A percentile compares a stretch with the other conserved stretches of the same genome.
These are phyloP conservation scores for Strigamia transsilvanica DNA, from an alignment of 2,888 invertebrate genomes.

Conservation along the genomic window DNA sequence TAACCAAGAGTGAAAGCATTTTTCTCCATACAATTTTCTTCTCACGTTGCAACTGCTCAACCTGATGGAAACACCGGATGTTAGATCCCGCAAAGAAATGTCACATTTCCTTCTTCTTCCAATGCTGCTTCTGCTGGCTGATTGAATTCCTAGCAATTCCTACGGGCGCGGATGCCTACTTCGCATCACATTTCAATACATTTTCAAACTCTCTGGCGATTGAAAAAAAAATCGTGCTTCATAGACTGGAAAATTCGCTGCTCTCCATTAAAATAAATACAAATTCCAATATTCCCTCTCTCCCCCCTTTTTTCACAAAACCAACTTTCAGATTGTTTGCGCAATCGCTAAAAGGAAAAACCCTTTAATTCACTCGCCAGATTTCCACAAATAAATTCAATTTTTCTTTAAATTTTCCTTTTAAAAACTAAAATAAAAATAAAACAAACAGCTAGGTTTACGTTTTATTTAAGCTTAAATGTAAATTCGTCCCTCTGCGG, in stretches of 20 bases:
- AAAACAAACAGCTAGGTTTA: not conserved
- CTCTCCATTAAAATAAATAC: not conserved
- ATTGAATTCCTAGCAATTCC: slow-evolving; percentile 46
- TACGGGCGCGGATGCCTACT: slow-evolving; percentile 10
- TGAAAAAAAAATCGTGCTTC: slow-evolving; percentile 4
- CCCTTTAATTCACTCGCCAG: not conserved
- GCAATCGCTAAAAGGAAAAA: not conserved
- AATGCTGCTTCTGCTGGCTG: slow-evolving; percentile 31
- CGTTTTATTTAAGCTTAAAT: not conserved
- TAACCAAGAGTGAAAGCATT: slow-evolving; percentile 6
- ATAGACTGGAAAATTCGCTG: slow-evolving; percentile 3
- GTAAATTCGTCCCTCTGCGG: slow-evolving; percentile 21
- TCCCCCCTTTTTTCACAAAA: not conserved
- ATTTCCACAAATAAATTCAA: not conserved
- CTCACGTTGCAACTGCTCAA: slow-evolving; percentile 14
- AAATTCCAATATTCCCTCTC: not conserved
- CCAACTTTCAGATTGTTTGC: not conserved
- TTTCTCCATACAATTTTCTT: slow-evolving; percentile 26
- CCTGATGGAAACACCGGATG: slow-evolving; percentile 46
- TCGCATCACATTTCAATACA: slow-evolving; percentile 22
- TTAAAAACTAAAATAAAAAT: not conserved
- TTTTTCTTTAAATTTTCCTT: too few species aligned
- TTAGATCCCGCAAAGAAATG: slow-evolving; percentile 43
- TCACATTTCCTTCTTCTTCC: slow-evolving; percentile 11
- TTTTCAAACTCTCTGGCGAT: slow-evolving; percentile 13